Percentiles rank a stretch among this genome's conserved stretches.
These are phyloP conservation scores for Cantharis lateralis DNA, from an alignment of 2,888 invertebrate genomes.

Conservation along the genomic window DNA sequence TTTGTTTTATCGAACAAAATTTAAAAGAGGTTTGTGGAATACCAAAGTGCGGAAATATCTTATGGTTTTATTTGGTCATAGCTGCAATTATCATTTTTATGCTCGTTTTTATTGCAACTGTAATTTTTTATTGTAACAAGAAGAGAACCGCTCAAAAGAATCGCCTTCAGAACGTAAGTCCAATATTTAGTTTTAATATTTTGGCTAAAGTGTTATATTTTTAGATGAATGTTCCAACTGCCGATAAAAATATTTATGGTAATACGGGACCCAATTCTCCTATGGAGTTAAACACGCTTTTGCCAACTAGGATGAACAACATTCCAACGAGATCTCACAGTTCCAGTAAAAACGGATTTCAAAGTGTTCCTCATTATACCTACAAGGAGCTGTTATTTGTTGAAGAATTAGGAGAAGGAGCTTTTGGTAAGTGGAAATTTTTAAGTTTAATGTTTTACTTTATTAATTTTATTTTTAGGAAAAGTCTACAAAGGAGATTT, in stretches of 20 bases:
- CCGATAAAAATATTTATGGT: constrained; percentile 81
- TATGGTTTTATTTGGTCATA: constrained; percentile 80
- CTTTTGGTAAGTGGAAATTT: constrained; percentile 89
- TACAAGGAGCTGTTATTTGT: constrained; percentile 83
- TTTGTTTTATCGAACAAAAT: constrained; percentile 83
- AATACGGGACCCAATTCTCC: constrained; percentile 76
- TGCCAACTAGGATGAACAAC: constrained; percentile 58
- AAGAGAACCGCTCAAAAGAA: constrained; percentile 63
- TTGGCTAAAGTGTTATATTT: neutral
- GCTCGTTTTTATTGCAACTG: constrained; percentile 60
- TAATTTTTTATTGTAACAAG: constrained; percentile 68
- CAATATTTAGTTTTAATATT: neutral
- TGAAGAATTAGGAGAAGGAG: constrained; percentile 93
- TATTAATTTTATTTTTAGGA: constrained; percentile 52
- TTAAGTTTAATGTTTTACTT: neutral
- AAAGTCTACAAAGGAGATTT: constrained; percentile 96
- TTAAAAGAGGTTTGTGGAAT: constrained; percentile 85
- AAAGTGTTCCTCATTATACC: constrained; percentile 81
- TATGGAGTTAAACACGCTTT: constrained; percentile 82
- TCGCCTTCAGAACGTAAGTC: constrained; percentile 66
- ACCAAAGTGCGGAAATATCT: constrained; percentile 82
- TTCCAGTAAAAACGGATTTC: constrained; percentile 50
- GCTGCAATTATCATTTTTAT: constrained; percentile 60
- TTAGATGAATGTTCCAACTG: constrained; percentile 69
- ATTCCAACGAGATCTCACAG: constrained; percentile 54